A percentile compares a stretch with the other conserved stretches of the same genome.
These are phyloP conservation scores for Castor canadensis DNA, from an alignment of 2,113 vertebrate genomes.

Conservation along the genomic window DNA sequence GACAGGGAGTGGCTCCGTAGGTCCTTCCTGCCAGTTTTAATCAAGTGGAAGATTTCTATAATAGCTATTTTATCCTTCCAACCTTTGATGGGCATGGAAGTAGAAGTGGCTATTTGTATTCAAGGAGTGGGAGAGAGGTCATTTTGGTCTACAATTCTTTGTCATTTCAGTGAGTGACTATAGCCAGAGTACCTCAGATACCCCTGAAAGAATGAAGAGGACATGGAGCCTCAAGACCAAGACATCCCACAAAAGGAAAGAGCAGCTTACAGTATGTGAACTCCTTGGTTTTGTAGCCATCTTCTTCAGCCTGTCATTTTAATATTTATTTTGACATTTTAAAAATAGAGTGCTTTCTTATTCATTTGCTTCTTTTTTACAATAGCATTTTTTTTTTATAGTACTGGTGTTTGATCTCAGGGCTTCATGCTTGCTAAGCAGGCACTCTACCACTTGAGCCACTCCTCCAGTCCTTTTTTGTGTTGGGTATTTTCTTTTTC, in stretches of 20 bases:
- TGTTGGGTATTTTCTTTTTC: too few relatives aligned
- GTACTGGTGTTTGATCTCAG: too few relatives aligned
- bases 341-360: neutral
- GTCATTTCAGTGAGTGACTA: constrained; percentile 80
- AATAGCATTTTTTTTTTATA: neutral
- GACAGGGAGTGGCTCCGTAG: neutral
- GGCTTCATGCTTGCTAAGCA: too few relatives aligned
- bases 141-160: constrained; percentile 63
- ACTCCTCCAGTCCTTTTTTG: too few relatives aligned
- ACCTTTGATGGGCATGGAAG: neutral
- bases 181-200: constrained; percentile 56
- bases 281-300: neutral
- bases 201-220: constrained; percentile 69
- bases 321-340: neutral
- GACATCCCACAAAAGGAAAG: constrained; percentile 62
- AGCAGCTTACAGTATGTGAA: constrained; percentile 80
- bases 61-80: neutral
- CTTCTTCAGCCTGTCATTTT: neutral
- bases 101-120: neutral
- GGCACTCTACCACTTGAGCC: too few relatives aligned
- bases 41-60: neutral
- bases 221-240: constrained; percentile 74
- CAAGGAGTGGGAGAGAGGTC: neutral
- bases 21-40: neutral
- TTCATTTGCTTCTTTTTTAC: neutral